phyloP scores from a whole-genome alignment of 2,113 vertebrate species.

The Catagonus wagneri region DNA sequence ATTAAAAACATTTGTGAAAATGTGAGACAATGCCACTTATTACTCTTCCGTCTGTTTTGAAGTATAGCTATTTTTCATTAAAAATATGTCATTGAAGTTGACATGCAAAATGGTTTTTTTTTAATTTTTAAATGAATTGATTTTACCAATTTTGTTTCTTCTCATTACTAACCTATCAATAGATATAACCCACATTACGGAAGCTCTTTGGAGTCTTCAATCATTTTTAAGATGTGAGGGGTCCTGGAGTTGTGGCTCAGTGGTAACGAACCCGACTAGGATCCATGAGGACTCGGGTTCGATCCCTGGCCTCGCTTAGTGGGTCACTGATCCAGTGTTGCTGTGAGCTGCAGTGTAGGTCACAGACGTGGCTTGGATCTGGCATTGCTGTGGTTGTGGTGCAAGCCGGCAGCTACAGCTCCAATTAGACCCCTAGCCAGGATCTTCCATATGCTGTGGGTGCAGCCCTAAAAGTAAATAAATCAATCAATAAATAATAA shows the following conservation, averaged over 20 bases:
- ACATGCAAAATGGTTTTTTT: not conserved
- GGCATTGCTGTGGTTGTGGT: too few relatives aligned
- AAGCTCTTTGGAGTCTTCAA: not conserved
- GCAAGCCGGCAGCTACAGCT: too few relatives aligned
- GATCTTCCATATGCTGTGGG: too few relatives aligned
- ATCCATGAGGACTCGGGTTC: too few relatives aligned
- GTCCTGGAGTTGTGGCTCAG: not conserved
- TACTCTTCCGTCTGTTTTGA: not conserved
- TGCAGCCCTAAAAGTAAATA: too few relatives aligned
- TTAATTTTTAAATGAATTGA: not conserved
- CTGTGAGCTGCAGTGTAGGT: too few relatives aligned
- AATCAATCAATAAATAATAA: too few relatives aligned
- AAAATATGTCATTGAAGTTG: not conserved
- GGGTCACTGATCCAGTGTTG: too few relatives aligned
- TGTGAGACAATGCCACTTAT: not conserved
- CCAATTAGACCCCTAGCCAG: too few relatives aligned
- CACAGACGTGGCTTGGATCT: too few relatives aligned
- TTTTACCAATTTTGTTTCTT: not conserved
- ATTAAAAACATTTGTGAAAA: not conserved
- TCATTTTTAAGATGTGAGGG: not conserved
- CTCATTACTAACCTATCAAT: constrained; percentile 26
- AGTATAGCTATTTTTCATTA: not conserved
- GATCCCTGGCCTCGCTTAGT: too few relatives aligned
- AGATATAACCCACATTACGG: not conserved
- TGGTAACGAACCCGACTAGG: too few relatives aligned